Conservation (phyloP, 2,113 vertebrate genomes). For the Arizona elegans region DNA sequence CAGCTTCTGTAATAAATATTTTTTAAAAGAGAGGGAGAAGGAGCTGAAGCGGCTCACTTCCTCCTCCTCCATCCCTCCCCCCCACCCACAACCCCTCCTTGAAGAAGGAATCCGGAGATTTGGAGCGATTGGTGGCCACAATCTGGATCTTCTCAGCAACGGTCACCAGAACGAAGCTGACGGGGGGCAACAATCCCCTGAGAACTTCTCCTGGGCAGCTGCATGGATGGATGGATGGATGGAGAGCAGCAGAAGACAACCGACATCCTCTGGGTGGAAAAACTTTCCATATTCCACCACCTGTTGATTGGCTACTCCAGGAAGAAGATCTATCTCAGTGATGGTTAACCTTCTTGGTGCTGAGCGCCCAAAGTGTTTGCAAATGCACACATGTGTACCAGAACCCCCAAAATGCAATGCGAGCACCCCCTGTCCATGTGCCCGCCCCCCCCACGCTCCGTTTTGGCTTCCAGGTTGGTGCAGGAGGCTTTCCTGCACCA, state of each 20-base stretch:
- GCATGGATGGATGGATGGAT: not conserved
- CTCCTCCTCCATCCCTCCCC: constrained; percentile 66
- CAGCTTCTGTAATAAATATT: constrained; percentile 74
- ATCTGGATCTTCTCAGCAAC: not conserved
- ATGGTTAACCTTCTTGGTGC: too few relatives aligned
- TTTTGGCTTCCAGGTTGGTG: too few relatives aligned
- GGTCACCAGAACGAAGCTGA: not conserved
- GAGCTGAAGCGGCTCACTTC: constrained; percentile 58
- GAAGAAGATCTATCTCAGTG: too few relatives aligned
- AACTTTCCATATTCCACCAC: not conserved
- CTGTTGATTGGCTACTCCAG: not conserved
- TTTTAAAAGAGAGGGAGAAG: not conserved
- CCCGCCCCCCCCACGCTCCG: too few relatives aligned
- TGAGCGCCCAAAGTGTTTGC: too few relatives aligned
- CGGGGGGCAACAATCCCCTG: not conserved
- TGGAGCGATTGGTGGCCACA: constrained; percentile 35
- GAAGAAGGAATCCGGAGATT: not conserved
- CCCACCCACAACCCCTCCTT: constrained; percentile 4
- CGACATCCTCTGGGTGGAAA: not conserved
- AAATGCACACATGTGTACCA: too few relatives aligned
- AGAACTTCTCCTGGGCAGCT: not conserved
- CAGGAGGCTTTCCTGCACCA: too few relatives aligned
- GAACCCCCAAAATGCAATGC: too few relatives aligned
- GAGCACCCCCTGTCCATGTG: too few relatives aligned
- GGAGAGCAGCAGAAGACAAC: not conserved